These are phyloP conservation scores for Verasper variegatus DNA, from an alignment of 2,113 vertebrate genomes.

Conservation along the genomic window DNA sequence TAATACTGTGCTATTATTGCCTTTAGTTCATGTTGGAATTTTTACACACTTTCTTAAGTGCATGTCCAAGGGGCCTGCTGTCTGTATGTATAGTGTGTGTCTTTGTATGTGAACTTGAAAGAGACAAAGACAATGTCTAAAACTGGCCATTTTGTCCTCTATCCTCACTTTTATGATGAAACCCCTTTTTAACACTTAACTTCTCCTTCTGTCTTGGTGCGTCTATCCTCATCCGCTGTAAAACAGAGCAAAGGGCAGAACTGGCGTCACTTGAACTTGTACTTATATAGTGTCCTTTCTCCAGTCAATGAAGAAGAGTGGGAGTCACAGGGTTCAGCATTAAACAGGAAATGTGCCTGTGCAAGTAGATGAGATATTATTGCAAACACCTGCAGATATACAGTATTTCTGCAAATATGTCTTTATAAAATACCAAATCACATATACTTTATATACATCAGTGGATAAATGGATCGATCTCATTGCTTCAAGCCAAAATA, in stretches of 20 bases:
- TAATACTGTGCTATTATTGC: not conserved
- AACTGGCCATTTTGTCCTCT: not conserved
- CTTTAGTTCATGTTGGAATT: not conserved
- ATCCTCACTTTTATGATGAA: no score
- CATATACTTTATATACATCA: no score
- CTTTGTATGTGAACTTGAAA: no score
- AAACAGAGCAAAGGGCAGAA: constrained; percentile 13
- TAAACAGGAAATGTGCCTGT: not conserved
- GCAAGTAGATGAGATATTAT: not conserved
- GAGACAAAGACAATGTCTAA: no score
- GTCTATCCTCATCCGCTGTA: not conserved
- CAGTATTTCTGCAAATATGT: not conserved
- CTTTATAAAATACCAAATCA: not conserved
- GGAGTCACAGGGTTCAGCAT: not conserved
- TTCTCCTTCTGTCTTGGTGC: constrained; percentile 14
- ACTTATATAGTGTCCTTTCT: not conserved
- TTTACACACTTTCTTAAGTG: not conserved
- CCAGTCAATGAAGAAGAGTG: not conserved
- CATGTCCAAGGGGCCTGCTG: no score
- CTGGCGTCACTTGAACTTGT: not conserved
- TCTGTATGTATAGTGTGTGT: not conserved
- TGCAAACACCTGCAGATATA: not conserved
- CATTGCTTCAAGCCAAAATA: no score
- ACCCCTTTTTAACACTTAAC: not conserved
- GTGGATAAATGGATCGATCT: no score